phyloP scores from a whole-genome alignment of 2,113 vertebrate genomes.

The Eira barbara region DNA sequence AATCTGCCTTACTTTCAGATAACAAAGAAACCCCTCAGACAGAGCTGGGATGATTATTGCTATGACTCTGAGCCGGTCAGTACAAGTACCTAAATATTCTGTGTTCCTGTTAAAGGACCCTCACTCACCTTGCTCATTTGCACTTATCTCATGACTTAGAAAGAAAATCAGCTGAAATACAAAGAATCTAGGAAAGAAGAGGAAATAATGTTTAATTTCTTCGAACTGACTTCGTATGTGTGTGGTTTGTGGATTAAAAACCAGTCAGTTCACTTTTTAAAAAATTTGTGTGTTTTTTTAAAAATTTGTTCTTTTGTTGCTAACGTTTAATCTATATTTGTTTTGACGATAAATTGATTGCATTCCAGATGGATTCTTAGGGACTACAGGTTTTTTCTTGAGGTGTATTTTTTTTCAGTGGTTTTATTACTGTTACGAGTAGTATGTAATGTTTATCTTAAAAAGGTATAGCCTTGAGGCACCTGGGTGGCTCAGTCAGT shows the following conservation, averaged over 20 bases:
- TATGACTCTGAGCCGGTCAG: constrained; percentile 97
- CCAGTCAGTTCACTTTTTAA: background rate
- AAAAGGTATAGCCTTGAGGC: background rate
- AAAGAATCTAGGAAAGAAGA: constrained; percentile 42
- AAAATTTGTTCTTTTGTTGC: background rate
- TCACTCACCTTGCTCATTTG: constrained; percentile 49
- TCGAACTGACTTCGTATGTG: background rate
- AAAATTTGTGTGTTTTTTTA: background rate
- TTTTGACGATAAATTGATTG: constrained; percentile 30
- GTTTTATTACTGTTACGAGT: background rate
- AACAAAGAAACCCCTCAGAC: constrained; percentile 93
- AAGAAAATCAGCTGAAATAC: constrained; percentile 27
- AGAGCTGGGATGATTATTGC: constrained; percentile 96
- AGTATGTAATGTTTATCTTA: background rate
- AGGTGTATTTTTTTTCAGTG: constrained; percentile 22
- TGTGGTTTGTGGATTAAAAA: constrained; percentile 30
- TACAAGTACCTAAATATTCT: constrained; percentile 80
- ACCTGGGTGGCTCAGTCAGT: too few relatives aligned
- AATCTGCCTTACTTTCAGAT: constrained; percentile 95
- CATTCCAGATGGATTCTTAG: background rate
- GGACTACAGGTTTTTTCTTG: background rate
- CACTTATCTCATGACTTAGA: constrained; percentile 45
- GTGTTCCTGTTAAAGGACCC: constrained; percentile 71
- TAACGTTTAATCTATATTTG: constrained; percentile 35
- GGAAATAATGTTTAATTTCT: constrained; percentile 9